A percentile compares a stretch with the other conserved stretches of the same genome.
These are phyloP conservation scores for Pterostichus niger DNA, from an alignment of 2,888 invertebrate genomes.

Conservation along the genomic window DNA sequence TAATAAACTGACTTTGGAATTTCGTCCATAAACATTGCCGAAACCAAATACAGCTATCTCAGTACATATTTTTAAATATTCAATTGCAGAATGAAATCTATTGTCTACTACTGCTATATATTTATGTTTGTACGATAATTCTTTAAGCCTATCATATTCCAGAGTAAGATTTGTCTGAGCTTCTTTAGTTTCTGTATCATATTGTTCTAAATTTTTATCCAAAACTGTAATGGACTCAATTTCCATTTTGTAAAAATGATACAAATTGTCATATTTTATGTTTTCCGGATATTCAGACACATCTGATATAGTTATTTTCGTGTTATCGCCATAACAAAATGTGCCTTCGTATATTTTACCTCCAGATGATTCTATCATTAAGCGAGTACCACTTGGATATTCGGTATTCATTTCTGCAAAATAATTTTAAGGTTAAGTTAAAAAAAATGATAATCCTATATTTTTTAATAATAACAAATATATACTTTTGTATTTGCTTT, in stretches of 20 bases:
- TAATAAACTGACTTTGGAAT: constrained; percentile 35
- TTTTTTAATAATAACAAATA: background rate
- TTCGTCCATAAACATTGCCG: constrained; percentile 40
- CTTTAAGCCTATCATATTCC: constrained; percentile 46
- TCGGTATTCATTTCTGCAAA: constrained; percentile 33
- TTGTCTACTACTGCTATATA: constrained; percentile 42
- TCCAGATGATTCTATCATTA: constrained; percentile 48
- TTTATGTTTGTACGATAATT: constrained; percentile 18
- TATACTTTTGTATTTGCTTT: no score
- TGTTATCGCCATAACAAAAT: constrained; percentile 16
- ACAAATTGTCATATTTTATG: background rate
- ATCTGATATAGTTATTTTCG: constrained; percentile 11
- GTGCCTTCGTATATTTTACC: constrained; percentile 51
- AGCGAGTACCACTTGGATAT: constrained; percentile 26
- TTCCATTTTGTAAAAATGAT: constrained; percentile 45
- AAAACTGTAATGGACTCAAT: constrained; percentile 37
- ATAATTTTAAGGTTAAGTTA: constrained; percentile 34
- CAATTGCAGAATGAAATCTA: constrained; percentile 24
- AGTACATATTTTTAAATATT: constrained; percentile 25
- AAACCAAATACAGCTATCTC: constrained; percentile 43
- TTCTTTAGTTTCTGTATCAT: constrained; percentile 5
- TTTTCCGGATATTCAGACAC: constrained; percentile 45
- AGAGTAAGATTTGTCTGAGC: background rate
- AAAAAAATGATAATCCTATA: background rate
- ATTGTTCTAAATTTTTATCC: constrained; percentile 5